These are phyloP conservation scores for Drosophila borborema DNA, from an alignment of 2,888 invertebrate genomes.

Conservation along the genomic window DNA sequence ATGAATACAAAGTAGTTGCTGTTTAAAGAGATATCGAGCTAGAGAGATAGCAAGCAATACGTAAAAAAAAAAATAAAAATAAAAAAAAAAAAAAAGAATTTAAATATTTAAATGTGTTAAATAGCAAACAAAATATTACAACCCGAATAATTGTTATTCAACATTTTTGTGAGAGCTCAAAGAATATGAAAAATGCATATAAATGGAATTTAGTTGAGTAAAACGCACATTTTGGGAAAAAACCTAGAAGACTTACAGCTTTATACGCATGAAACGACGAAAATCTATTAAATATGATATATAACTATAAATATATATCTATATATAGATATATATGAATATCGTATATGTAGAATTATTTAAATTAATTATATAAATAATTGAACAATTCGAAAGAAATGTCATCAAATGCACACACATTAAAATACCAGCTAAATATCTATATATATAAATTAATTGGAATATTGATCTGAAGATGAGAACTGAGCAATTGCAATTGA, in stretches of 20 bases:
- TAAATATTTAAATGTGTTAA: constrained; percentile 55
- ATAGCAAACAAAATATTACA: constrained; percentile 24
- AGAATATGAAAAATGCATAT: constrained; percentile 50
- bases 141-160: constrained; percentile 63
- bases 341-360: constrained; percentile 69
- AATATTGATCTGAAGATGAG: constrained; percentile 41
- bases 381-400: constrained; percentile 33
- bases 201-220: constrained; percentile 74
- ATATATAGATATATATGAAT: constrained; percentile 29
- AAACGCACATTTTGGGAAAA: constrained; percentile 67
- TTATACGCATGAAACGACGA: constrained; percentile 71
- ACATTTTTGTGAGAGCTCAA: constrained; percentile 32
- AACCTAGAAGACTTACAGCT: constrained; percentile 82
- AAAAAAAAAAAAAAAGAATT: constrained; percentile 39
- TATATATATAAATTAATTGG: constrained; percentile 8
- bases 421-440: constrained; percentile 10
- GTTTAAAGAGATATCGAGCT: constrained; percentile 10
- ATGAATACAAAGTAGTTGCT: constrained; percentile 39
- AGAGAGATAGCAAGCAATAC: constrained; percentile 34
- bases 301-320: constrained; percentile 34
- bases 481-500: constrained; percentile 37
- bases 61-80: constrained; percentile 35
- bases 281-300: constrained; percentile 60
- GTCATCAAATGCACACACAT: constrained; percentile 51
- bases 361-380: constrained; percentile 57